Base-by-base conservation (phyloP, 1,140 invertebrate genomes). In the Drosophila tristis region DNA sequence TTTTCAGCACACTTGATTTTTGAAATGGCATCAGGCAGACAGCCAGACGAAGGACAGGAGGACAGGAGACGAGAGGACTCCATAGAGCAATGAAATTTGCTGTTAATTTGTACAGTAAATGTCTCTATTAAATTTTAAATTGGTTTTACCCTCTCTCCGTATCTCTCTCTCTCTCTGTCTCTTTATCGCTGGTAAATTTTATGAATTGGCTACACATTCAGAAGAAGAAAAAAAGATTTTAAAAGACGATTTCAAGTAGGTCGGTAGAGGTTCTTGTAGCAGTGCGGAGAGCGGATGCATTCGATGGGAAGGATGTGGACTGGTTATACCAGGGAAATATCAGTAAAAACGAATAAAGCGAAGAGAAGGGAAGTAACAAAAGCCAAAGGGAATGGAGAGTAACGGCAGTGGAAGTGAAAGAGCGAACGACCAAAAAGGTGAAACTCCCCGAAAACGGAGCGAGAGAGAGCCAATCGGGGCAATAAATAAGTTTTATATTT, bases 401-500 rank as follows among this genome's bases (percentile, higher is more conserved):
- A 43, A 49, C 43, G 29, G 54, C 13, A 39, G 58, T 15, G 9
- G 29, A 43, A 31, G n/a, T 54, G 47, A 50, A 29, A 56, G 42
- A 56, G 77, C 54, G 26, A 43, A 50, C 58, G 29, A 25, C 43
- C 23, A 25, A 25, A 25, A 4, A 25, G 23, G 23, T 7, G 35
- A 13, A 2, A 39, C 35, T 39, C 9, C 4, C 35, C 35, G 4
- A 39, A 39, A 39, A 13, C 35, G 35, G 1, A 35, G 9, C 26
- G 6, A 29, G 31, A 9, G 31, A 9, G 9, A 39, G 35, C 78
- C 80, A 85, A 80, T 85, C 81, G 35, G 70, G 80, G 67, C 74
- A 85, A 85, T 85, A 85, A 85, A 85, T 85, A 85, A 39, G 2
- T 85, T 80, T 86, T 77, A 86, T 86, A 66, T 86, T 85, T 78